Base-by-base conservation (phyloP, 1,140 invertebrate species). In the Lepidotrigona ventralis region DNA sequence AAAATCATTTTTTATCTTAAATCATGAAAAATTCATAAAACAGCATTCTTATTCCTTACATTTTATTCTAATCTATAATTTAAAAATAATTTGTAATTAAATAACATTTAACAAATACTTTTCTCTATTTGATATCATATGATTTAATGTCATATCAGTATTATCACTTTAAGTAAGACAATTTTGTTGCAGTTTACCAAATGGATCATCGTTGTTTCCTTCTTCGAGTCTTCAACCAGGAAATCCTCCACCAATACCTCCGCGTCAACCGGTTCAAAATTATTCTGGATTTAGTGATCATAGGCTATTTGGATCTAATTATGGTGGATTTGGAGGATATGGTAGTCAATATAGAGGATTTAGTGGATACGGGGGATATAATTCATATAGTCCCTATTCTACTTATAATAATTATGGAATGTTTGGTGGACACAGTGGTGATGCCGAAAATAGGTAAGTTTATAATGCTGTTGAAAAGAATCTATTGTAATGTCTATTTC, bases 371-470 rank as follows among this genome's bases (percentile, higher is more conserved):
- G 90, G 91, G 58, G 88, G 90, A 23, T 88, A 90, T 76, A 89
- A 88, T 73, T 89, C 84, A 21, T 88, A 89, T 84, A 85, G 86
- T 54, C 84, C 86, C 11, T 92, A 92, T 87, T 85, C 76, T 46
- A 70, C 83, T 29, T 92, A 90, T 83, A 92, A 90, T 86, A 85
- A 88, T 60, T 92, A 93, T 74, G 93, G 93, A 77, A 88, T 88
- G 51, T 92, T 90, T 86, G 92, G 91, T 26, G 93, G 93, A 39
- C 93, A 94, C 81, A 95, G 94, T 85, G 95, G 95, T 81, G 95
- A 96, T 93, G 94, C 95, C 74, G 96, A 96, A 93, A 95, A 95
- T 88, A 95, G 95, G 95, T 95, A 91, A 14, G 33, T 2, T 15
- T 46, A 6, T 23, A 60, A 60, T 12, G 0, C 11, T 17, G 26